Evolutionary conservation across 2,888 invertebrate genomes (phyloP).

Genomic region (Ochropleura leucogaster): DNA sequence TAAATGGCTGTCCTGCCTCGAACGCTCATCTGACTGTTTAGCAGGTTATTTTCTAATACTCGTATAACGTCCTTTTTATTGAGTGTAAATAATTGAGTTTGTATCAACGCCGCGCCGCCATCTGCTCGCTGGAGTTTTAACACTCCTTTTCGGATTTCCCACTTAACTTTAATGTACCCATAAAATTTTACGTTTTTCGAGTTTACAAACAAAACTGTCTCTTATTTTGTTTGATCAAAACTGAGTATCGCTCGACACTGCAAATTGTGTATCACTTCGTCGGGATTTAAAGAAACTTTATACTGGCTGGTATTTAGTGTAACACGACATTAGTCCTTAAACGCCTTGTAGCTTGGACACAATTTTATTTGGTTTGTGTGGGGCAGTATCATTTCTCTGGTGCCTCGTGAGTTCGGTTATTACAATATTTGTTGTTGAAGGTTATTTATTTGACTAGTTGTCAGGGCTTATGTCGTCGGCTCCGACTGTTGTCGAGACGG

Average conservation of each 20-base stretch:
- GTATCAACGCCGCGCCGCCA: conserved; percentile 87
- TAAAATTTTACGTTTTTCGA: conserved; percentile 84
- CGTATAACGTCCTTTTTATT: conserved; percentile 90
- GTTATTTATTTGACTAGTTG: conserved; percentile 87
- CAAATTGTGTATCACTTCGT: conserved; percentile 80
- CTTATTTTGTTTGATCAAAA: conserved; percentile 72
- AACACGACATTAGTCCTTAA: conserved; percentile 77
- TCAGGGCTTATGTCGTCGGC: conserved; percentile 78
- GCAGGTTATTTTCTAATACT: conserved; percentile 87
- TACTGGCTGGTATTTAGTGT: conserved; percentile 73
- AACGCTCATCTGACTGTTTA: conserved; percentile 75
- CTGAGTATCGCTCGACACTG: conserved; percentile 68
- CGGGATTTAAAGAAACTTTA: conserved; percentile 80
- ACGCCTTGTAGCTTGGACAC: conserved; percentile 67
- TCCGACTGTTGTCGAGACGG: conserved; percentile 73
- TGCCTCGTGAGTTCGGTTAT: conserved; percentile 78
- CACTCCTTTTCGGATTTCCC: conserved; percentile 89
- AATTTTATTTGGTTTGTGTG: conserved; percentile 75
- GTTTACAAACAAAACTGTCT: conserved; percentile 70
- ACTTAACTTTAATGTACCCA: conserved; percentile 89
- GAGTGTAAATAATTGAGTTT: conserved; percentile 91
- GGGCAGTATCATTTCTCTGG: conserved; percentile 67
- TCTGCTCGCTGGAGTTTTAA: conserved; percentile 85
- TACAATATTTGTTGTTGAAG: conserved; percentile 88
- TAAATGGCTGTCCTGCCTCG: conserved; percentile 72